Conservation (phyloP, 2,888 invertebrate genomes). For the Brachypalpus laphriformis region DNA sequence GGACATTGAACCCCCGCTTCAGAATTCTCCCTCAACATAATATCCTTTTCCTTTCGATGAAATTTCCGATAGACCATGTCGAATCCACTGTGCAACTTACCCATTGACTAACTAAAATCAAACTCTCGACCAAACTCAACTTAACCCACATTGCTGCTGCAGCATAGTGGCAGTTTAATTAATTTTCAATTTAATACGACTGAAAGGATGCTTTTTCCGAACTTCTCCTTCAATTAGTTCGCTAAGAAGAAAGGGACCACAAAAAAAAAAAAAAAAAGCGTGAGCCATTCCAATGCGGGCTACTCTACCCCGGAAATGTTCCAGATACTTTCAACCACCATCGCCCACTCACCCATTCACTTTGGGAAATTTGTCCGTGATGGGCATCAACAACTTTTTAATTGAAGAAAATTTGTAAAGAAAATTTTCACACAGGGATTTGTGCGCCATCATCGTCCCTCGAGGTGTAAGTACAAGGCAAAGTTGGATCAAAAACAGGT, state of each 20-base stretch:
- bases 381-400: conserved; percentile 72
- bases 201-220: conserved; percentile 40
- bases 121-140: conserved; percentile 16
- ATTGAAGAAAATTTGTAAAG: conserved; percentile 62
- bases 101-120: neutral
- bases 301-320: conserved; percentile 10
- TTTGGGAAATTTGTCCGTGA: conserved; percentile 40
- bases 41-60: conserved; percentile 1
- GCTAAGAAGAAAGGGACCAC: neutral
- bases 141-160: conserved; percentile 57
- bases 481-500: conserved; percentile 31
- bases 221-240: conserved; percentile 47
- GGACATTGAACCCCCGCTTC: neutral
- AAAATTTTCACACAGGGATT: conserved; percentile 27
- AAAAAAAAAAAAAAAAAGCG: conserved; percentile 3
- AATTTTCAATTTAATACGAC: conserved; percentile 66
- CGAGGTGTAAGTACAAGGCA: neutral
- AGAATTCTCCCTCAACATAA: neutral
- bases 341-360: neutral
- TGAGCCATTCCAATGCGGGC: conserved; percentile 3
- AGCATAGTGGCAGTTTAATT: conserved; percentile 59
- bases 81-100: neutral
- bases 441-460: neutral
- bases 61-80: conserved; percentile 21
- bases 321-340: neutral